Percentiles rank a stretch among this genome's conserved stretches.
phyloP scores from a whole-genome alignment of 2,113 vertebrate genomes.

The Phyllostomus discolor region DNA sequence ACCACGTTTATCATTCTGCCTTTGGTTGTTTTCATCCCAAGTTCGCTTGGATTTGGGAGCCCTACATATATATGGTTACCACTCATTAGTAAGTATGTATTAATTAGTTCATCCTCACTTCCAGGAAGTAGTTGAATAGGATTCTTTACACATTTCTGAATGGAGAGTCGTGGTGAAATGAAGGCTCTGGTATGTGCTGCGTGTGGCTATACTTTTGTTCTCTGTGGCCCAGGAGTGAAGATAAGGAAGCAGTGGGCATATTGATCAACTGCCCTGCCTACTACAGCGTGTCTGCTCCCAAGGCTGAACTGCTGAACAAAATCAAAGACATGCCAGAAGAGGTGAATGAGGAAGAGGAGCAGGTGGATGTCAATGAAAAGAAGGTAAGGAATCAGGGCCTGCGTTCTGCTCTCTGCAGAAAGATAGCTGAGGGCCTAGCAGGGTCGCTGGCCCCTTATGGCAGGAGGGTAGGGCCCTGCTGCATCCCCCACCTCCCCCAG shows the following conservation, averaged over 20 bases:
- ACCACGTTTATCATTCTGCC: neutral
- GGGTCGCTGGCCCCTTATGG: neutral
- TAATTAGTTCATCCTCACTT: neutral
- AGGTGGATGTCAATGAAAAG: slow-evolving; percentile 85
- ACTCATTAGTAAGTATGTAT: neutral
- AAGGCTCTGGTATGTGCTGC: neutral
- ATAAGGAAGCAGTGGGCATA: slow-evolving; percentile 66
- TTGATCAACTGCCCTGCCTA: slow-evolving; percentile 79
- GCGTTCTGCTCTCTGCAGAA: neutral
- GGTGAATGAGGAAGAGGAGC: slow-evolving; percentile 80
- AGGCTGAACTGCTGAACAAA: slow-evolving; percentile 79
- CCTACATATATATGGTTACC: neutral
- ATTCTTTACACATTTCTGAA: neutral
- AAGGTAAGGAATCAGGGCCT: slow-evolving; percentile 82
- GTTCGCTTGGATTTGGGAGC: neutral
- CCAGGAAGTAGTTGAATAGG: neutral
- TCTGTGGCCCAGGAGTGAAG: slow-evolving; percentile 72
- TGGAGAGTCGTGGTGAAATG: neutral
- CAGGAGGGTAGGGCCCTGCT: neutral
- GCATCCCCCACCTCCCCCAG: neutral
- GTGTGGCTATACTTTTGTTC: neutral
- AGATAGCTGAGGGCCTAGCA: neutral
- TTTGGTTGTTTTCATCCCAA: neutral
- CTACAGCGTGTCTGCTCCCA: slow-evolving; percentile 76
- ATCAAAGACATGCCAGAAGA: slow-evolving; percentile 80